Base-by-base conservation (phyloP, 1,140 invertebrate species). In the Drosophila asahinai region DNA sequence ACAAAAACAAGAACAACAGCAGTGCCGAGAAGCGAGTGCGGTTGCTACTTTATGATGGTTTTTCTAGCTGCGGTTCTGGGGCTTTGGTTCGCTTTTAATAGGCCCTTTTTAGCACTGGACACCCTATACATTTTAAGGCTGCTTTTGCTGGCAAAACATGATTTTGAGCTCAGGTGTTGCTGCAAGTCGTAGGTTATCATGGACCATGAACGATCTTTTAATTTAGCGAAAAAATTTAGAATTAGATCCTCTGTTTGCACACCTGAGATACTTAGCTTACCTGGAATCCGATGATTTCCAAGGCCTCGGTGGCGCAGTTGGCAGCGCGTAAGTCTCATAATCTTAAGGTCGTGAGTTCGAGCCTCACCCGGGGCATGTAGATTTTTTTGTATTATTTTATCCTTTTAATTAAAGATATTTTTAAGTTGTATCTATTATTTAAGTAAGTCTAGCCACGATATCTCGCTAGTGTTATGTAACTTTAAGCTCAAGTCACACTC, bases 291-390 rank as follows among this genome's bases (percentile, higher is more conserved):
- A 0, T 0, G 1, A 2, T 27, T 0, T 15, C 0, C 49, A 71
- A 52, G 67, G 96, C 96, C 96, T 97, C 96, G 96, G 96, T 97
- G 95, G 96, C 96, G 96, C 96, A 97, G 97, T 97, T 96, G 97
- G 97, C 95, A 97, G 97, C 96, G 97, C 97, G 97, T 97, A 96
- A 97, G 97, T 97, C 97, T 97, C 97, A 97, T 97, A 97, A 97
- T 97, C 97, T 97, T 96, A 97, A 97, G 97, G 97, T 97, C 97
- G 97, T 97, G 97, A 97, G 97, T 97, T 97, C 97, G 96, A 97
- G 96, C 97, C 97, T 97, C 97, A 97, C 96, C 95, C 95, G 96
- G 96, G 96, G 96, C 97, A 97, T 63, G 90, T 92, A 91, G 68
- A 93, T 95, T 96, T 95, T 93, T 67, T 65, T 15, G 1, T n/a